phyloP scores from a whole-genome alignment of 1,140 invertebrate genomes.

The Heliothis subflexa region DNA sequence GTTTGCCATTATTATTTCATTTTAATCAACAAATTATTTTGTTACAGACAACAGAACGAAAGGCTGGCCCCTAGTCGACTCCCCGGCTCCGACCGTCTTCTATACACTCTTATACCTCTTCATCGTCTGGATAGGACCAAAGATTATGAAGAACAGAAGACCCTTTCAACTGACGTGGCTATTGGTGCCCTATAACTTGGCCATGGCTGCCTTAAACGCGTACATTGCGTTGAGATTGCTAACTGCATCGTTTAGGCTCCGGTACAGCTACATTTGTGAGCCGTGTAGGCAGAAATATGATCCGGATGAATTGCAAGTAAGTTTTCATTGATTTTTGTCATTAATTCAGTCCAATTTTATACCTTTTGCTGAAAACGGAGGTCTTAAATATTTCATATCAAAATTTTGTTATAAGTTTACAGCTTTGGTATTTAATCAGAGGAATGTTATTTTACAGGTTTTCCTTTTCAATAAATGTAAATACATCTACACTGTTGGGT shows the following conservation, averaged over 20 bases:
- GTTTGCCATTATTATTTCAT: not conserved
- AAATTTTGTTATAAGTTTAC: no score
- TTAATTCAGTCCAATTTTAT: no score
- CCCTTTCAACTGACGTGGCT: slow-evolving; percentile 92
- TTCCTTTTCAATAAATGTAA: no score
- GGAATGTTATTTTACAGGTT: no score
- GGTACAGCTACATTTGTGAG: slow-evolving; percentile 96
- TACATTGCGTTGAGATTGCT: slow-evolving; percentile 94
- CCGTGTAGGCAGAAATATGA: slow-evolving; percentile 93
- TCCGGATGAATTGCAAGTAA: slow-evolving; percentile 92
- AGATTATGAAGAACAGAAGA: slow-evolving; percentile 93
- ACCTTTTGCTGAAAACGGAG: no score
- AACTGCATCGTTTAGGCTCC: slow-evolving; percentile 90
- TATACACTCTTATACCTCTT: slow-evolving; percentile 92
- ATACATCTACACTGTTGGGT: no score
- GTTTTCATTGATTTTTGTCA: slow-evolving; percentile 29
- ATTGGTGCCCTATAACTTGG: slow-evolving; percentile 94
- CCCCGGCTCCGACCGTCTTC: slow-evolving; percentile 91
- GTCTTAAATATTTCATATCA: no score
- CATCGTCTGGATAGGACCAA: slow-evolving; percentile 93
- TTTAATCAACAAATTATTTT: slow-evolving; percentile 38
- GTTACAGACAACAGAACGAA: slow-evolving; percentile 92
- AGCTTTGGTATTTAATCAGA: no score
- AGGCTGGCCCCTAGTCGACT: slow-evolving; percentile 95
- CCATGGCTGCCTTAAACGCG: slow-evolving; percentile 93